These are phyloP conservation scores for Lacerta viridis DNA, from an alignment of 2,797 vertebrate species.

Conservation along the genomic window DNA sequence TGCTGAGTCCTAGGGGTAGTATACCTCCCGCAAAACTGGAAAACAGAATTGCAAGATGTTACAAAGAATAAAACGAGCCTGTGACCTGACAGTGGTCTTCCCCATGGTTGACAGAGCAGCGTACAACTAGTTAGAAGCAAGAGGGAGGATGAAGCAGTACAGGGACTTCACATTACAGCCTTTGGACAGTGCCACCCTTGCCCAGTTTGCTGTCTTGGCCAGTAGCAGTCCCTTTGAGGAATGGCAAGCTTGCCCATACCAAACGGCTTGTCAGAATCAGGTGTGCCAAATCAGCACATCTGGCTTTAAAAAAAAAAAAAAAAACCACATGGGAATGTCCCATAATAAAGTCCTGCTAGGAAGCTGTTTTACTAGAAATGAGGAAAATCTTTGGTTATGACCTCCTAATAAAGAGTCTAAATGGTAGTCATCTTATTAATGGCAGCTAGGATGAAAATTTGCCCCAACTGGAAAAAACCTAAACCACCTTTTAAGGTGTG, in stretches of 20 bases:
- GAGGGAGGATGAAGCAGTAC: background rate
- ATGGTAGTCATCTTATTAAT: too few relatives aligned
- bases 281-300: background rate
- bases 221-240: background rate
- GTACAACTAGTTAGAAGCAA: background rate
- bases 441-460: too few relatives aligned
- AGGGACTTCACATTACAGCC: too few relatives aligned
- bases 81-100: too few relatives aligned
- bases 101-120: background rate
- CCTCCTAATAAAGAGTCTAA: too few relatives aligned
- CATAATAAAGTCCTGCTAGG: too few relatives aligned
- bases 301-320: background rate
- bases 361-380: too few relatives aligned
- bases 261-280: background rate
- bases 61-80: background rate
- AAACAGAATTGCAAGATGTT: background rate
- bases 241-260: background rate
- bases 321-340: too few relatives aligned
- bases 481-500: too few relatives aligned
- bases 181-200: background rate
- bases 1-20: background rate
- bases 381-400: too few relatives aligned
- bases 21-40: background rate
- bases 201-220: background rate
- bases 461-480: too few relatives aligned